phyloP scores from a whole-genome alignment of 2,888 invertebrate genomes.

The Digitonthophagus gazella region DNA sequence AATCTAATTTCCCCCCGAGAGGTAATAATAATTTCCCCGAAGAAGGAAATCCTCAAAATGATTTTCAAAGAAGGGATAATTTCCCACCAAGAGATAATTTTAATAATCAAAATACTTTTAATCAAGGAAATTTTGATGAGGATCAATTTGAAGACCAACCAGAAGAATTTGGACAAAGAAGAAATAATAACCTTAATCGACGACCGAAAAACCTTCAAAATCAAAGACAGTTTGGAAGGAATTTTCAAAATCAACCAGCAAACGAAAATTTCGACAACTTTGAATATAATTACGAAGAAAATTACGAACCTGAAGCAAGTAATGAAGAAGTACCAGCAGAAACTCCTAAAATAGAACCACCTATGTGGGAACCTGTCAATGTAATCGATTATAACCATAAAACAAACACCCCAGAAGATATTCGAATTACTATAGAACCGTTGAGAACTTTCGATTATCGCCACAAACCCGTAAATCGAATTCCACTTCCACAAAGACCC shows the following conservation, averaged over 20 bases:
- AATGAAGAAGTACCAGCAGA: neutral
- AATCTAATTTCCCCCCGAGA: slow-evolving; percentile 26
- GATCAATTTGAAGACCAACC: slow-evolving; percentile 18
- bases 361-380: slow-evolving; percentile 58
- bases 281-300: neutral
- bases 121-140: slow-evolving; percentile 28
- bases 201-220: slow-evolving; percentile 12
- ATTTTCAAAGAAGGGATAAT: slow-evolving; percentile 26
- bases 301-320: slow-evolving; percentile 6
- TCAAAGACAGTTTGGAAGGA: slow-evolving; percentile 18
- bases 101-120: slow-evolving; percentile 22
- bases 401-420: slow-evolving; percentile 48
- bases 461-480: slow-evolving; percentile 56
- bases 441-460: slow-evolving; percentile 71
- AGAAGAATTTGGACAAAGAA: slow-evolving; percentile 18
- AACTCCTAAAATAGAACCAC: slow-evolving; percentile 41
- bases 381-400: slow-evolving; percentile 73
- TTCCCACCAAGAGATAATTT: slow-evolving; percentile 9
- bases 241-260: neutral
- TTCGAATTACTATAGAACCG: slow-evolving; percentile 60
- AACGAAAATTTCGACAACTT: slow-evolving; percentile 7
- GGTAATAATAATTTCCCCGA: slow-evolving; percentile 20
- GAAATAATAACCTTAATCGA: too few relatives aligned
- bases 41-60: slow-evolving; percentile 10
- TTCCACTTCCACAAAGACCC: slow-evolving; percentile 48